Percentiles rank a stretch among this genome's conserved stretches.
Conservation (phyloP, 2,797 vertebrate genomes). For the Streptopelia turtur region DNA sequence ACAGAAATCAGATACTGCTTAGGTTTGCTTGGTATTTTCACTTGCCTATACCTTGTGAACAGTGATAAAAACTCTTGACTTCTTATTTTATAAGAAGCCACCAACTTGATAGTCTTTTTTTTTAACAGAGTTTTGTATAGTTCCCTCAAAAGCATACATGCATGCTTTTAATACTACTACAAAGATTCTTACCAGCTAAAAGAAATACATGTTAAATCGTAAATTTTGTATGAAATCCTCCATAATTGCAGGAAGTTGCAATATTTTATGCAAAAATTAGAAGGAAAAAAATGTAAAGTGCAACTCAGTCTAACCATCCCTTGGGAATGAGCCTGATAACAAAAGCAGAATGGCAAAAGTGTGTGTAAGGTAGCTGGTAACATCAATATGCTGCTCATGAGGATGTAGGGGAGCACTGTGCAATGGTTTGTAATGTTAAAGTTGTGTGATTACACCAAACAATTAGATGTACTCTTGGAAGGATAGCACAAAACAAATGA, state of each 20-base stretch:
- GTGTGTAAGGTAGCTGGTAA: not conserved
- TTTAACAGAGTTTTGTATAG: not conserved
- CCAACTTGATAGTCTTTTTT: not conserved
- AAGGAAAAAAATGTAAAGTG: not conserved
- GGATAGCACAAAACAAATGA: not conserved
- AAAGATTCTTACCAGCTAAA: not conserved
- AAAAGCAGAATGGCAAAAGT: not conserved
- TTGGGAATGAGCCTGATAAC: not conserved
- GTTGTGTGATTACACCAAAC: not conserved
- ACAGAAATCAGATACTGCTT: not conserved
- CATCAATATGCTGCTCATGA: not conserved
- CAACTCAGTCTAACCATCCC: not conserved
- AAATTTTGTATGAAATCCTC: not conserved
- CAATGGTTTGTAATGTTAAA: not conserved
- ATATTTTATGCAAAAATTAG: not conserved
- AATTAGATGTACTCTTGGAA: not conserved
- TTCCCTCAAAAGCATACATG: not conserved
- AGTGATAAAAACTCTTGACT: not conserved
- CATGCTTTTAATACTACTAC: not conserved
- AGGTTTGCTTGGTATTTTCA: not conserved
- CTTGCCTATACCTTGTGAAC: not conserved
- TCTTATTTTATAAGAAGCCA: not conserved
- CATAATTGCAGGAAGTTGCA: not conserved
- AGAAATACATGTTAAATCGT: not conserved
- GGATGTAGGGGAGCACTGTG: not conserved